Conservation (phyloP, 2,888 invertebrate species). For the Gandaritis pyraliata region DNA sequence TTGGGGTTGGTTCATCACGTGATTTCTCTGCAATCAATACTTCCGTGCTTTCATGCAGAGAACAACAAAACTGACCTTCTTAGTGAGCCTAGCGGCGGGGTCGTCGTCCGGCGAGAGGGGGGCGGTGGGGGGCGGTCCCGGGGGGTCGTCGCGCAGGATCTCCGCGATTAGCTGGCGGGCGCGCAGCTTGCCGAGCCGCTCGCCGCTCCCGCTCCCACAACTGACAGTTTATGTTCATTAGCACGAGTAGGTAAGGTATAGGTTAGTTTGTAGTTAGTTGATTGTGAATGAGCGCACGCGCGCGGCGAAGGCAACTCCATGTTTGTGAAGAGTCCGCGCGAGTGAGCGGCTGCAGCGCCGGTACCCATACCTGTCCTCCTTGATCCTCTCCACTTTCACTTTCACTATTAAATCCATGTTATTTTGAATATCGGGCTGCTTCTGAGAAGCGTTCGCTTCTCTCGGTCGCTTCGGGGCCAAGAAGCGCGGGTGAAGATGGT, state of each 20-base stretch:
- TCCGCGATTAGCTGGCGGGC: constrained; percentile 18
- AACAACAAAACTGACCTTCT: constrained; percentile 14
- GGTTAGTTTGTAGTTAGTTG: no score
- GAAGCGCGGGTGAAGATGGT: not conserved
- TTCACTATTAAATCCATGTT: not conserved
- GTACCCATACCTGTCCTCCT: not conserved
- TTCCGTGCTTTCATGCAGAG: no score
- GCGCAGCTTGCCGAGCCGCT: constrained; percentile 14
- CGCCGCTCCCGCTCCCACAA: not conserved
- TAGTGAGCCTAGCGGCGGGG: not conserved
- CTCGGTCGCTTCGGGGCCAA: no score
- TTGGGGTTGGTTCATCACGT: no score
- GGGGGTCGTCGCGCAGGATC: constrained; percentile 12
- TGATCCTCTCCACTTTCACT: constrained; percentile 1
- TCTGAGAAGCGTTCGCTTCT: no score
- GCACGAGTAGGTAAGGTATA: no score
- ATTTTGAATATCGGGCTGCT: no score
- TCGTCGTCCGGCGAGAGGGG: not conserved
- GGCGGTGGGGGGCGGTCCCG: not conserved
- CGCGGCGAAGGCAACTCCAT: no score
- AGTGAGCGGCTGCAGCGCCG: no score
- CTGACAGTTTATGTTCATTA: not conserved
- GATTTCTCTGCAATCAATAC: no score
- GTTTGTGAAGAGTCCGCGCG: no score
- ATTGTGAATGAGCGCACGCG: no score